Base-by-base conservation (phyloP, 2,888 invertebrate species). In the Meiosimyza platycephala region DNA sequence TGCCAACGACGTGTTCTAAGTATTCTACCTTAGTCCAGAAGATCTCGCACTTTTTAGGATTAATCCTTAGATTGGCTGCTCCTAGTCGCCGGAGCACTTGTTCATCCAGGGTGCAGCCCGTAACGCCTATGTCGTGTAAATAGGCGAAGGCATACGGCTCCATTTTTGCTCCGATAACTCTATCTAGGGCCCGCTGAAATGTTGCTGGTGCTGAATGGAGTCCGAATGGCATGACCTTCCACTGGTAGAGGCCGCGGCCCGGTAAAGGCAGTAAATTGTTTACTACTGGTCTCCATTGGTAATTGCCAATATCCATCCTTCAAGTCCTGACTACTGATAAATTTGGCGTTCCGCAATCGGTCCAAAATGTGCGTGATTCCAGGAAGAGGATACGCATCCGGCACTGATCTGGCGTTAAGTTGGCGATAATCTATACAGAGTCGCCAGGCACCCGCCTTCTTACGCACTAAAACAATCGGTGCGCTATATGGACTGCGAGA, bases 371-470 rank as follows among this genome's bases (percentile, higher is more conserved):
- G 18, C 4, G 57, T 16, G 3, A 71, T 71, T 7, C 71, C 55
- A n/a, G n/a, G n/a, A 9, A 74, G 22, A 6, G 73, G 71, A 48
- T 70, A 75, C 7, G 72, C 72, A 12, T 71, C 74, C 4, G 66
- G 55, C 13, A 71, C 50, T 0, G 69, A 72, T 1, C 22, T n/a
- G n/a, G 50, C 59, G 33, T 74, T 72, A 1, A 75, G 52, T 47
- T 73, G 67, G 1, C 73, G 48, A 54, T 70, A 76, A 50, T 76
- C 74, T 12, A 73, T 63, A 47, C 73, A 73, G 0, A 71, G 64
- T 2, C 76, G 7, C 75, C 74, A 72, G 2, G 67, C n/a, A 6
- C 72, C 72, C 5, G 60, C 70, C 16, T 74, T 75, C 51, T 74
- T 75, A 40, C 52, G 12, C 1, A 72, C 57, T 1, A 74, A 28